phyloP scores from a whole-genome alignment of 2,797 vertebrate genomes.

The Rhinoraja longicauda region DNA sequence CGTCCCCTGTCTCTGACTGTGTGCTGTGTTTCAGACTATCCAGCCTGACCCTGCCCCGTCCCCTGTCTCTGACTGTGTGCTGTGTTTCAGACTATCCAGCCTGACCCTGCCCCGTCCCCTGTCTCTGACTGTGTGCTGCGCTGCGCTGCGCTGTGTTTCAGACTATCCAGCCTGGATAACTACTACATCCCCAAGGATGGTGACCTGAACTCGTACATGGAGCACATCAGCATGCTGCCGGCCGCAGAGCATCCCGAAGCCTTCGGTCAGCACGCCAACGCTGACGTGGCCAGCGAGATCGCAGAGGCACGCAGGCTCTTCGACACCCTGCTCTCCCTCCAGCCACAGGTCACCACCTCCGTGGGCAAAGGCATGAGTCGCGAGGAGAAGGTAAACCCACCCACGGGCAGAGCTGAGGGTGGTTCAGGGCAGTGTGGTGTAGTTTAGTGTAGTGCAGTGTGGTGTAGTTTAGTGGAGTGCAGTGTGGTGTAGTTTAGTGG shows the following conservation, averaged over 20 bases:
- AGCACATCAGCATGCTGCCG: conserved; percentile 66
- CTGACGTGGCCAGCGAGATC: conserved; percentile 77
- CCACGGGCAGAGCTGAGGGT: neutral
- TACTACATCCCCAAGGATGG: conserved; percentile 76
- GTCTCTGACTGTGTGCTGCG: neutral
- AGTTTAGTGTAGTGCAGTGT: too few relatives aligned
- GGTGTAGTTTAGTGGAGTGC: too few relatives aligned
- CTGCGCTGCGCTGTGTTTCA: conserved; percentile 42
- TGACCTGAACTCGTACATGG: conserved; percentile 59
- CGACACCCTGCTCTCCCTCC: conserved; percentile 77
- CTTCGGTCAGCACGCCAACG: conserved; percentile 81
- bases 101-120: too few relatives aligned
- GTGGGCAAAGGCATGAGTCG: conserved; percentile 51
- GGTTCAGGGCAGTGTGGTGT: too few relatives aligned
- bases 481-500: too few relatives aligned
- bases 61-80: too few relatives aligned
- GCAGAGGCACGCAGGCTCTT: conserved; percentile 71
- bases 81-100: too few relatives aligned
- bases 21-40: too few relatives aligned
- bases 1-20: too few relatives aligned
- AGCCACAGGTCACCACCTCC: conserved; percentile 66
- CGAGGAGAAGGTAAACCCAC: conserved; percentile 67
- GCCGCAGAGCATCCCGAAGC: conserved; percentile 70
- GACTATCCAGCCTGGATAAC: conserved; percentile 62
- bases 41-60: too few relatives aligned